phyloP scores from a whole-genome alignment of 2,113 vertebrate genomes.

The Jaculus jaculus region DNA sequence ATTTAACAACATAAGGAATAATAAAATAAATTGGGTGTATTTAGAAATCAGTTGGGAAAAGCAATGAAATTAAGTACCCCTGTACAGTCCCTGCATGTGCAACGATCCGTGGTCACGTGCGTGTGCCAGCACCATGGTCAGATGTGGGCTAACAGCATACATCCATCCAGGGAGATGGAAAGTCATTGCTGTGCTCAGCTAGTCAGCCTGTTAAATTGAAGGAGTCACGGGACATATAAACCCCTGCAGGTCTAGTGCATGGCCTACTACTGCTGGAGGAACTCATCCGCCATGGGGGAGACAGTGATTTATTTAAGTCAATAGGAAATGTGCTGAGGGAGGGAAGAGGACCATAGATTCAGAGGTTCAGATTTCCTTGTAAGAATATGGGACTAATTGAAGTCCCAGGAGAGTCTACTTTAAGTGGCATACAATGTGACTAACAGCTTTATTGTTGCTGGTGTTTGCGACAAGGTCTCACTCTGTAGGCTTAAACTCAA shows the following conservation, averaged over 20 bases:
- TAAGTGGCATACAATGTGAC: background rate
- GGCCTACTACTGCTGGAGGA: constrained; percentile 24
- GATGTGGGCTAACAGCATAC: background rate
- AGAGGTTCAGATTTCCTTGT: constrained; percentile 30
- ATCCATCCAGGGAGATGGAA: background rate
- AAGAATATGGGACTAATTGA: background rate
- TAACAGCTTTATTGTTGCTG: background rate
- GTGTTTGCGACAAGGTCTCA: background rate
- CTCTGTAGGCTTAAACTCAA: background rate
- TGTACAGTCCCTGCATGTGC: background rate
- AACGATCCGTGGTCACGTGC: background rate
- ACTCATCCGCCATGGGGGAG: background rate
- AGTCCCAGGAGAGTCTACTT: constrained; percentile 14
- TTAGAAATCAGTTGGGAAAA: constrained; percentile 52
- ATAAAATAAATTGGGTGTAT: constrained; percentile 40
- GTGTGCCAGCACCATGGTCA: background rate
- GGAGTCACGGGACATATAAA: constrained; percentile 42
- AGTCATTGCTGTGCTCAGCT: background rate
- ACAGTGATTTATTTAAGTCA: constrained; percentile 62
- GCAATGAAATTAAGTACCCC: constrained; percentile 2
- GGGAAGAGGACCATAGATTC: constrained; percentile 23
- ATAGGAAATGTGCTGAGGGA: constrained; percentile 32
- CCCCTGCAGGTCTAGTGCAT: constrained; percentile 26
- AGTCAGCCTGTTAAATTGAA: constrained; percentile 54
- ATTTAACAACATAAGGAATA: constrained; percentile 3